Percentiles rank a stretch among this genome's conserved stretches.
phyloP scores from a whole-genome alignment of 2,113 vertebrate genomes.

The Serilophus lunatus region DNA sequence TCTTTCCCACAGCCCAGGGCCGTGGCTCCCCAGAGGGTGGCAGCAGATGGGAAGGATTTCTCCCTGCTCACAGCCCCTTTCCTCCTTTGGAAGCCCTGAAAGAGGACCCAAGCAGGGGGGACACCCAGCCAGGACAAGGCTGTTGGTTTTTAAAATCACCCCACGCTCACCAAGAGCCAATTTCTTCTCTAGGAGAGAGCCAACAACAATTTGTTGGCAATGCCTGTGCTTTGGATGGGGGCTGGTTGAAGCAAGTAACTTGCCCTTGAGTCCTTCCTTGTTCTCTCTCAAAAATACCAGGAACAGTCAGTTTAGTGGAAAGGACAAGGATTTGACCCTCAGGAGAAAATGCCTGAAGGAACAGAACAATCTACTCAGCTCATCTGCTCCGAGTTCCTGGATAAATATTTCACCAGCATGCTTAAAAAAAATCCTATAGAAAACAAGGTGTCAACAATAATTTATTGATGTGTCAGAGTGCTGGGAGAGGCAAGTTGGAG shows the following conservation, averaged over 20 bases:
- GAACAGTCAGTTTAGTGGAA: neutral
- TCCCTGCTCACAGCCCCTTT: neutral
- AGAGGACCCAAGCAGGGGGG: neutral
- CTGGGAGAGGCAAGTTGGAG: neutral
- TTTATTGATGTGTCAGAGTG: constrained; percentile 14
- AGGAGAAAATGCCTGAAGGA: neutral
- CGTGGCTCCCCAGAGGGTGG: neutral
- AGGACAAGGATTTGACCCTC: constrained; percentile 5
- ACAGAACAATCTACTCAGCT: neutral
- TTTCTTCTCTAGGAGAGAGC: neutral
- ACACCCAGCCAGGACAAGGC: neutral
- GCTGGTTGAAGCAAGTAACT: neutral
- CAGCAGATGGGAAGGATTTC: constrained; percentile 30
- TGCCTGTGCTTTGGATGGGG: neutral
- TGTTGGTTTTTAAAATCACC: neutral
- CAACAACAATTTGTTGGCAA: neutral
- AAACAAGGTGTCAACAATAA: constrained; percentile 10
- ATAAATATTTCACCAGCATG: constrained; percentile 47
- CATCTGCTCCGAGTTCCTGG: neutral
- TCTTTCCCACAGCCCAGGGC: neutral
- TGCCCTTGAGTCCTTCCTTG: neutral
- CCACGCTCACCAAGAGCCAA: neutral
- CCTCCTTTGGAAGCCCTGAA: neutral
- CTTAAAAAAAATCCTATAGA: neutral
- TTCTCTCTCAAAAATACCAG: neutral